phyloP scores from a whole-genome alignment of 2,888 invertebrate species.

The Polydrusus pterygomalis region DNA sequence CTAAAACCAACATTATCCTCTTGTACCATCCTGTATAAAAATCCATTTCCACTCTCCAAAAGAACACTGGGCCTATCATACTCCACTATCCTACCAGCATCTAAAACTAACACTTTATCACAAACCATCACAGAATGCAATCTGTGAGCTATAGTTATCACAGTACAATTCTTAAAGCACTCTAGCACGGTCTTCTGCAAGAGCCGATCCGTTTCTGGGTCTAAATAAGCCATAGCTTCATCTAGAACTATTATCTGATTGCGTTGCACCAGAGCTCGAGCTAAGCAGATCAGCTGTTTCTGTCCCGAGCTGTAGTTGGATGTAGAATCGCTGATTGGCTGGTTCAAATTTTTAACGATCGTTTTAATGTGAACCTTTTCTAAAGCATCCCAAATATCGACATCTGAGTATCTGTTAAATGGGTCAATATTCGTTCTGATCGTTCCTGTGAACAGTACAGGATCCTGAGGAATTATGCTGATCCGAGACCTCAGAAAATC shows the following conservation, averaged over 20 bases:
- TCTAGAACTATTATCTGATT: slow-evolving; percentile 70
- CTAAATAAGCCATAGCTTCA: slow-evolving; percentile 89
- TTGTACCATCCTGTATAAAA: slow-evolving; percentile 74
- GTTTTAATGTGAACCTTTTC: slow-evolving; percentile 88
- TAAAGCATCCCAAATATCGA: slow-evolving; percentile 87
- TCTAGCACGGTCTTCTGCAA: slow-evolving; percentile 84
- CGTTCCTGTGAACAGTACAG: slow-evolving; percentile 89
- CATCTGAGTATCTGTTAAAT: slow-evolving; percentile 86
- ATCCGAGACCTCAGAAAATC: slow-evolving; percentile 83
- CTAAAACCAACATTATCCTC: slow-evolving; percentile 75
- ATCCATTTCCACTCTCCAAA: slow-evolving; percentile 69
- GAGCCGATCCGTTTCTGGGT: slow-evolving; percentile 83
- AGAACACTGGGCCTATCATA: slow-evolving; percentile 83
- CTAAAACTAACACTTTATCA: slow-evolving; percentile 86
- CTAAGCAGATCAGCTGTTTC: slow-evolving; percentile 81
- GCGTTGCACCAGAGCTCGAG: slow-evolving; percentile 76
- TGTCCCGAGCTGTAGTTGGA: slow-evolving; percentile 72
- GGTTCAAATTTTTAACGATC: slow-evolving; percentile 76
- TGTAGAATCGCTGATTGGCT: slow-evolving; percentile 82
- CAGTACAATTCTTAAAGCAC: slow-evolving; percentile 85
- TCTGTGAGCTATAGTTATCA: slow-evolving; percentile 76
- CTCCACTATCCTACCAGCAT: slow-evolving; percentile 84
- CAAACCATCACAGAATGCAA: slow-evolving; percentile 91
- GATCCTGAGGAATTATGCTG: slow-evolving; percentile 90
- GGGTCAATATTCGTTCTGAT: slow-evolving; percentile 93